Base-by-base conservation (phyloP, 2,888 invertebrate species). In the Alentia gelatinosa region DNA sequence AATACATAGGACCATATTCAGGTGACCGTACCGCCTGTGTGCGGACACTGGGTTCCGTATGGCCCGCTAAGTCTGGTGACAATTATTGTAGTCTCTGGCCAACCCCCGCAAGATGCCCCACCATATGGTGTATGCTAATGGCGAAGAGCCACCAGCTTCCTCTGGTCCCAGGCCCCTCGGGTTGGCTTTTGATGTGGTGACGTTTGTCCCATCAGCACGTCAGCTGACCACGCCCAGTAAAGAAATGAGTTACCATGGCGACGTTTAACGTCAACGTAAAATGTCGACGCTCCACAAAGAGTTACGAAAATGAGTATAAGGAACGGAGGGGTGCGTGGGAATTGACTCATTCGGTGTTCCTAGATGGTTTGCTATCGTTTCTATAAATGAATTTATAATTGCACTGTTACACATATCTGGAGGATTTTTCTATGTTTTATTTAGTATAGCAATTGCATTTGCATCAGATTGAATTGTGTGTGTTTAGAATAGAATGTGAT, bases 101-200 rank as follows among this genome's bases (percentile, higher is more conserved):
- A 47, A 9, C n/a, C 9, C 50, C 42, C 50, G 47, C 86, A 42
- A 86, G 86, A 86, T 42, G 42, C 30, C 35, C 47, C 35, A 86
- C 86, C 86, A 86, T 86, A 86, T 86, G 86, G 86, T 86, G 33
- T 86, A 86, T 86, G 86, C 86, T 47, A 86, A 86, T 86, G 86
- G 56, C 19, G 56, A n/a, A n/a, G n/a, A 12, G 56, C 23, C 56
- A n/a, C 23, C 19, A n/a, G n/a, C 23, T 12, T n/a, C 3, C 23
- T n/a, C 19, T 19, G 56, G 56, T 19, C 56, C n/a, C n/a, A n/a
- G 23, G 19, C 56, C 56, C 19, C 1, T 19, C n/a, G 56, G 56
- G n/a, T 19, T 19, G 23, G 30, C 86, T 47, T 86, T 86, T 86
- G 35, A 86, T 86, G 86, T 86, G 47, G 47, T 33, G 86, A 47